phyloP scores from a whole-genome alignment of 2,113 vertebrate species.

The Amblyornis subalaris region DNA sequence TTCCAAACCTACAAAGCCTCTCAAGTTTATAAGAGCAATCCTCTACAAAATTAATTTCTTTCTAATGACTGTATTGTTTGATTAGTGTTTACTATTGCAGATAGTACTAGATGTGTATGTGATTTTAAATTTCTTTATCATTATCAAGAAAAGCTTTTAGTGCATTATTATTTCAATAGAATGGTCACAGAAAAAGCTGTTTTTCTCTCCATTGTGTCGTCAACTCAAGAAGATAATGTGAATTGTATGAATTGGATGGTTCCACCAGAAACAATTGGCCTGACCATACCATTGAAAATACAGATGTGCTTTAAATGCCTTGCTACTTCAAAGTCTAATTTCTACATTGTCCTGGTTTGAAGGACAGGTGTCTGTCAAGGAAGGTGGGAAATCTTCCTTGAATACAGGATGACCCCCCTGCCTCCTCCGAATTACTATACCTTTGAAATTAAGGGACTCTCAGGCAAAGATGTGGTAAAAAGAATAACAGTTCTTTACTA shows the following conservation, averaged over 20 bases:
- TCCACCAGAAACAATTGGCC: not conserved
- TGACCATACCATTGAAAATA: not conserved
- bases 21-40: not conserved
- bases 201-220: not conserved
- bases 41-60: not conserved
- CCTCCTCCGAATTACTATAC: no score
- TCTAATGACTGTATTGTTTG: not conserved
- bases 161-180: not conserved
- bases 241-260: not conserved
- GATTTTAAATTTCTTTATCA: not conserved
- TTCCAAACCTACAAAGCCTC: not conserved
- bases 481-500: no score
- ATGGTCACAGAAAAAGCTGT: not conserved
- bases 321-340: not conserved
- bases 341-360: no score
- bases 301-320: not conserved
- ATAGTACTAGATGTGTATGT: not conserved
- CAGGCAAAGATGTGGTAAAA: no score
- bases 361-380: no score
- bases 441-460: no score
- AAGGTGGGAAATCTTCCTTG: no score
- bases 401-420: no score
- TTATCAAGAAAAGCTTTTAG: not conserved
- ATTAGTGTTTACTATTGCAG: not conserved
- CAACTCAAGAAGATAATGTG: not conserved